A percentile compares a stretch with the other conserved stretches of the same genome.
Evolutionary conservation across 2,113 vertebrate species (phyloP).

Genomic region (Plecturocebus donacophilus): DNA sequence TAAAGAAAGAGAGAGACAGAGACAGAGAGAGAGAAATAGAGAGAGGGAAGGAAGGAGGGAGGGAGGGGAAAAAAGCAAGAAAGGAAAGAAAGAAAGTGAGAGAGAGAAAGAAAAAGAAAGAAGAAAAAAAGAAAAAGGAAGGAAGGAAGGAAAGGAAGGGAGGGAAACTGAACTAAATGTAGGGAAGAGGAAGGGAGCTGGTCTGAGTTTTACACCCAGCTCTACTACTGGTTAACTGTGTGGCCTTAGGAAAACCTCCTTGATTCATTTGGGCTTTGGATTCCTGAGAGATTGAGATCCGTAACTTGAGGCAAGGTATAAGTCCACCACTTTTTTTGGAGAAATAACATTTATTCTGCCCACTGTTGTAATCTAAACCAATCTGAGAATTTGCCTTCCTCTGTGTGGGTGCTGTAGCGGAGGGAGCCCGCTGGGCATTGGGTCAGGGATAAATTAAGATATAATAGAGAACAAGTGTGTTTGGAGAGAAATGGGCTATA

Average conservation of each 20-base stretch:
- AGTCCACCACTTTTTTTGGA: neutral
- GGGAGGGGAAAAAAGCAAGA: no score
- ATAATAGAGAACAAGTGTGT: neutral
- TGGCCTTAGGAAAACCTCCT: neutral
- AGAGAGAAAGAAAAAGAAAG: fast-evolving
- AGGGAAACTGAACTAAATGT: no score
- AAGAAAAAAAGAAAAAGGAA: no score
- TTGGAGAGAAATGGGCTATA: neutral
- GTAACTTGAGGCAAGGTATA: neutral
- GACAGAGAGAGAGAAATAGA: no score
- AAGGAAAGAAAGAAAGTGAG: no score
- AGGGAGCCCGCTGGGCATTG: neutral
- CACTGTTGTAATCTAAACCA: neutral
- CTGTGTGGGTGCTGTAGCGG: neutral
- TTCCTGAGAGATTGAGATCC: neutral
- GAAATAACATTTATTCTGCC: neutral
- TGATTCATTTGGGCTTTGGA: neutral
- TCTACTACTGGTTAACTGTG: neutral
- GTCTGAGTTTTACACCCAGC: neutral
- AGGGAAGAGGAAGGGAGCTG: fast-evolving
- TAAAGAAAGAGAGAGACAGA: no score
- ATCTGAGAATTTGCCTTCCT: no score
- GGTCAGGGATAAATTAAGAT: neutral
- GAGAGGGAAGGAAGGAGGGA: fast-evolving
- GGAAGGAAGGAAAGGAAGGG: no score